Base-by-base conservation (phyloP, 2,113 vertebrate genomes). In the Polypterus bichir region DNA sequence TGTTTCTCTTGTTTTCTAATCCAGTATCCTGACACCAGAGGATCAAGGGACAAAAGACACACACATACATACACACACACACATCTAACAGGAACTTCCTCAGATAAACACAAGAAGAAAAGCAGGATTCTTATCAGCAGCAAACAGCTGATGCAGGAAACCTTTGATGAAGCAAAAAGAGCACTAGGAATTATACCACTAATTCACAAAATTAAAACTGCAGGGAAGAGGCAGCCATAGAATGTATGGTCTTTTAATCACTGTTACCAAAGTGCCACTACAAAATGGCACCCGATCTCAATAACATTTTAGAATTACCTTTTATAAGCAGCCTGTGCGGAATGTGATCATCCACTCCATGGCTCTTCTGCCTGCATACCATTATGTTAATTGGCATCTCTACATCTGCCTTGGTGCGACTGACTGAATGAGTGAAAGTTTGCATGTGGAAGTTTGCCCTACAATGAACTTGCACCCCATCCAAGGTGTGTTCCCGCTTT, bases 31-130 rank as follows among this genome's bases (percentile, higher is more conserved):
- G 71, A 77, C 69, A 0, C 8, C 69, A 71, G 74, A 71, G 67
- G 69, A 66, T 64, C 64, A 68, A 69, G 73, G 77, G 77, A 89
- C 86, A 88, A 88, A 69, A 85, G 70, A 75, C 73, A 70, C 86
- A 82, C 27, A 27, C 27, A 27, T 27, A 27, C 27, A 27, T 27
- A 27, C 27, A 27, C 27, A 27, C 27, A 81, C 79, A 85, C 83
- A 88, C 86, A 85, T 85, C 86, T 87, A 86, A 84, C 83, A 86
- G 84, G 83, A 85, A 88, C 77, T 89, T 90, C 88, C 88, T 87
- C 76, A 74, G 76, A 86, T 78, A 86, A 88, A 88, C 83, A 90
- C 84, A 83, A 73, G 61, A 76, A 74, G 70, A 76, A 73, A 77
- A 71, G 66, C 71, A 66, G 75, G 62, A 69, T 73, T 77, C 84